Percentiles rank a stretch among this genome's conserved stretches.
Conservation (phyloP, 2,888 invertebrate genomes). For the Pachycephus smyrnensis region DNA sequence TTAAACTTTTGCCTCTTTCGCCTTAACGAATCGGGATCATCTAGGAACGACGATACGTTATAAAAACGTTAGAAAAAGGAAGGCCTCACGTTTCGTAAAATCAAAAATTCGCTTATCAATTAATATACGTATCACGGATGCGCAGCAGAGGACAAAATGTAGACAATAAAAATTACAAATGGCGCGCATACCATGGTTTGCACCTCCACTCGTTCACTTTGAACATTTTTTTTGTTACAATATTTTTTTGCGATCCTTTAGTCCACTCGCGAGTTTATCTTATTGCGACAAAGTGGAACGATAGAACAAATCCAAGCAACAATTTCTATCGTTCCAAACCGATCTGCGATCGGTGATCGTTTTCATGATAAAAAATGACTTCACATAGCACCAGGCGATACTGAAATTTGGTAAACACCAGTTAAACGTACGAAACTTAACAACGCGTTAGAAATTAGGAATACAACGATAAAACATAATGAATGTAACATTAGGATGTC, state of each 20-base stretch:
- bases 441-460: slow-evolving; percentile 31
- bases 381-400: neutral
- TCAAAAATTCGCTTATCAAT: slow-evolving; percentile 12
- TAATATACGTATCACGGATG: neutral
- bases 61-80: slow-evolving; percentile 32
- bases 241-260: neutral
- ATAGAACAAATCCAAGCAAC: neutral
- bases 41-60: slow-evolving; percentile 67
- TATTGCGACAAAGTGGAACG: neutral
- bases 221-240: neutral
- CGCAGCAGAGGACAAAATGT: neutral
- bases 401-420: slow-evolving; percentile 30
- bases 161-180: neutral
- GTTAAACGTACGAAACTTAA: slow-evolving; percentile 48
- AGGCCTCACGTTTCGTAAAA: slow-evolving; percentile 29
- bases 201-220: neutral
- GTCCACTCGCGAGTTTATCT: neutral
- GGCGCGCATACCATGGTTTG: neutral
- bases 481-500: slow-evolving; percentile 26
- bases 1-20: slow-evolving; percentile 72
- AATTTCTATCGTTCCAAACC: neutral
- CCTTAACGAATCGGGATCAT: slow-evolving; percentile 73
- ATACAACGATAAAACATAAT: slow-evolving; percentile 27
- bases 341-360: neutral
- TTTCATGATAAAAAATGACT: neutral